Evolutionary conservation across 2,797 vertebrate genomes (phyloP), one percentile per base, ranked within the genome.

Genomic region (Denticeps clupeoides): DNA sequence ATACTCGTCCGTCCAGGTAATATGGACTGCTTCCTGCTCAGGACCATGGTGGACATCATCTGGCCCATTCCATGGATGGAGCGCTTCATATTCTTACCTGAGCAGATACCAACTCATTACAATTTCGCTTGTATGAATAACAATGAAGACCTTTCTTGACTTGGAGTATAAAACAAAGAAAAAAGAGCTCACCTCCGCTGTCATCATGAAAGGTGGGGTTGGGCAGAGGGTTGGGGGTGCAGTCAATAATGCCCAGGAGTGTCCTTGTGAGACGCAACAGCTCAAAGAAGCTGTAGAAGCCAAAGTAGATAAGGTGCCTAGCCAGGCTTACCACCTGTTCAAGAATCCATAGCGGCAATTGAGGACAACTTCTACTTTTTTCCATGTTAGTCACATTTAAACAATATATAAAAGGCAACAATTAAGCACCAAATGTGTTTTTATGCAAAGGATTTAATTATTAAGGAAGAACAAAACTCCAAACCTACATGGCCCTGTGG

Each of bases 231-330:
- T 82, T 88, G 26, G 94, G 89, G 27, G 92, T 81, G 0, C 92
- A 98, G 80, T 99, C 95, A 0, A 99, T 92, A 66, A 99, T 97
- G 52, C 91, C 89, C 50, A 99, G 76, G 51, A 99, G 80, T 0
- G 94, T 98, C 51, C 92, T 83, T 0, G 95, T 98, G 60, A 99
- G 81, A 56, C 94, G 77, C 59, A 99, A 81, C 45, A 99, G 80
- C 78, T 99, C 93, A 7, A 90, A 92, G 76, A 99, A 99, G 73
- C 91, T 98, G 71, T 99, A 99, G 87, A 99, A 99, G 40, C 95
- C 95, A 60, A 99, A 99, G 78, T 99, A 99, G 79, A 99, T 98
- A 69, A 99, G 78, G 67, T 98, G 91, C 71, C 94, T 80, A 21
- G 94, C 95, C 62, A 99, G 77, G 64, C 90, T 98, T 68, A 99